Percentiles rank a stretch among this genome's conserved stretches.
These are phyloP conservation scores for Phengaris alcon DNA, from an alignment of 2,888 invertebrate genomes.

Conservation along the genomic window DNA sequence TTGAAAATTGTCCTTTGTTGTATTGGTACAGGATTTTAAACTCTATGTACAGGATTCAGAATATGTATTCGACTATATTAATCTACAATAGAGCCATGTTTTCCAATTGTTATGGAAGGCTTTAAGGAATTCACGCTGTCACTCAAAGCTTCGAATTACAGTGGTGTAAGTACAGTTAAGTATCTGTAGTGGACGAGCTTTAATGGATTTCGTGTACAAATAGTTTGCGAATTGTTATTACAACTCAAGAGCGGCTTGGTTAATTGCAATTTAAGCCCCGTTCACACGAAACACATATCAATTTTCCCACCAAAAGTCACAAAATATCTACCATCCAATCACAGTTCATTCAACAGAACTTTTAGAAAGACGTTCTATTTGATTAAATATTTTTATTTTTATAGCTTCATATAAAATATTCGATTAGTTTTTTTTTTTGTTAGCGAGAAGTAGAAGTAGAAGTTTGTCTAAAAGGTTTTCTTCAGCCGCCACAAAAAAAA, in stretches of 20 bases:
- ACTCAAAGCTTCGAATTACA: neutral
- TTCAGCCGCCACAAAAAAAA: too few species aligned
- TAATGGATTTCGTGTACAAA: neutral
- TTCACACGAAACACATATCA: neutral
- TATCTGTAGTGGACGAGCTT: neutral
- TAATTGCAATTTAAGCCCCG: neutral
- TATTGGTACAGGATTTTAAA: neutral
- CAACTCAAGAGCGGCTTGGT: neutral
- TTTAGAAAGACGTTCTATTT: too few species aligned
- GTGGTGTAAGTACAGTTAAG: neutral
- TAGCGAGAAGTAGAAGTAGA: too few species aligned
- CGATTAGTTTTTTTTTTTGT: too few species aligned
- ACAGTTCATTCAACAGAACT: too few species aligned
- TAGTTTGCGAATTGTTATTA: constrained; percentile 7
- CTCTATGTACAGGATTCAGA: neutral
- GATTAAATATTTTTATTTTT: too few species aligned
- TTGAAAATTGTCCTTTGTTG: constrained; percentile 2
- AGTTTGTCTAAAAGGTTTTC: too few species aligned
- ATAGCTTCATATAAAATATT: too few species aligned
- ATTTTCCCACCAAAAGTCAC: too few species aligned
- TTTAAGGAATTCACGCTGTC: neutral
- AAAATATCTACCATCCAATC: too few species aligned
- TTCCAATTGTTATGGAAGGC: constrained; percentile 13
- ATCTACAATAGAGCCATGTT: neutral
- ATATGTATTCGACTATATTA: neutral